phyloP scores from a whole-genome alignment of 2,888 invertebrate genomes.

The Drosophila testacea region DNA sequence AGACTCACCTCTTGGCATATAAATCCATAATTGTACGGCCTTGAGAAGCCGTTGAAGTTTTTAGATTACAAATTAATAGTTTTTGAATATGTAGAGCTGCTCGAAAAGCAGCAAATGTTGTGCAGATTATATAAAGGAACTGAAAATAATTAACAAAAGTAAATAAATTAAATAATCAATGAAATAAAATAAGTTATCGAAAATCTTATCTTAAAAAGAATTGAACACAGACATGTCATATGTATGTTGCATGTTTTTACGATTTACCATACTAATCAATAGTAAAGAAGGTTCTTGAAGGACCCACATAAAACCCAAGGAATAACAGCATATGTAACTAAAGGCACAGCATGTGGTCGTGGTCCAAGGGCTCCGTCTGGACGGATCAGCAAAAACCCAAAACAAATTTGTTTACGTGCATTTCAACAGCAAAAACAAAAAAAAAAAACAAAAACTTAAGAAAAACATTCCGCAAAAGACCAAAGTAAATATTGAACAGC shows the following conservation, averaged over 20 bases:
- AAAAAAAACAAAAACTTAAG: slow-evolving; percentile 3
- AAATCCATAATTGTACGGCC: slow-evolving; percentile 82
- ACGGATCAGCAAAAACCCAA: slow-evolving; percentile 43
- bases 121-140: slow-evolving; percentile 39
- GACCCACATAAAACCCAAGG: slow-evolving; percentile 38
- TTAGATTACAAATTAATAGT: slow-evolving; percentile 18
- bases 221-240: slow-evolving; percentile 17
- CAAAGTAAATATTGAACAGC: slow-evolving; percentile 54
- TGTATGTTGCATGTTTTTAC: slow-evolving; percentile 47
- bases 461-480: slow-evolving; percentile 53
- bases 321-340: slow-evolving; percentile 49
- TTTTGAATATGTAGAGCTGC: slow-evolving; percentile 27
- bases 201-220: background rate
- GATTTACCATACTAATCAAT: slow-evolving; percentile 43
- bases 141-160: slow-evolving; percentile 30
- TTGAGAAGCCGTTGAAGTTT: slow-evolving; percentile 60
- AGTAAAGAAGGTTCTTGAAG: slow-evolving; percentile 30
- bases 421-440: slow-evolving; percentile 16
- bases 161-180: slow-evolving; percentile 5
- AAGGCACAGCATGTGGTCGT: slow-evolving; percentile 65
- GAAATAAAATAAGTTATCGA: background rate
- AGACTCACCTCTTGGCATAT: slow-evolving; percentile 64
- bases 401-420: slow-evolving; percentile 70
- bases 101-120: slow-evolving; percentile 32
- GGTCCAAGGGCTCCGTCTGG: slow-evolving; percentile 22